Evolutionary conservation across 1,140 invertebrate genomes (phyloP).

Genomic region (Heliconius nattereri): DNA sequence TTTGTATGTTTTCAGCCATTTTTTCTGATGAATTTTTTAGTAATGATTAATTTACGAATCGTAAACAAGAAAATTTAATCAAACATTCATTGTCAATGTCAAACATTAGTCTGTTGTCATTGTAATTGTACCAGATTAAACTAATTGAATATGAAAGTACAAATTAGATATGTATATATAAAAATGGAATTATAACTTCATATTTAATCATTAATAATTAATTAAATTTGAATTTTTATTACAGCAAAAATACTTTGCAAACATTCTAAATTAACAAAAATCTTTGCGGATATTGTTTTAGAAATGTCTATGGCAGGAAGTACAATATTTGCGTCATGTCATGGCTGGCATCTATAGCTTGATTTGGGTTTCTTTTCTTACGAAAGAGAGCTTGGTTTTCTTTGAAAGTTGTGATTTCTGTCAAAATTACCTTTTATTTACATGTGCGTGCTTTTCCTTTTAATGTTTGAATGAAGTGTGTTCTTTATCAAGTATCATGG

Average conservation of each 20-base stretch:
- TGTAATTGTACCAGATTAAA: neutral
- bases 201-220: neutral
- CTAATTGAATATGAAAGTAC: neutral
- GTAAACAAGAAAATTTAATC: constrained; percentile 12
- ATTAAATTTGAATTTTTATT: neutral
- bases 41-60: neutral
- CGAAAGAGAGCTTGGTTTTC: constrained; percentile 75
- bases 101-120: neutral
- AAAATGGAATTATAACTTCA: neutral
- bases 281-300: constrained; percentile 33
- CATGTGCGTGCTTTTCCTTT: constrained; percentile 43
- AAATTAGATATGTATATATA: neutral
- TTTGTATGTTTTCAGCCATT: constrained; percentile 73
- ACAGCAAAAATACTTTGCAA: neutral
- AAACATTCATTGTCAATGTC: neutral
- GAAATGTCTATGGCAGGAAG: constrained; percentile 43
- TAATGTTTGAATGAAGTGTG: constrained; percentile 38
- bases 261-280: neutral
- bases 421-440: constrained; percentile 70
- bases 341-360: constrained; percentile 75
- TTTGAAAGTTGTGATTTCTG: constrained; percentile 64
- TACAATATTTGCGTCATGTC: constrained; percentile 61
- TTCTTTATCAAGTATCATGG: constrained; percentile 30
- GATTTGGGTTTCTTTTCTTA: constrained; percentile 76
- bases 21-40: neutral